phyloP scores from a whole-genome alignment of 1,140 invertebrate species.

The Drosophila nikananu region DNA sequence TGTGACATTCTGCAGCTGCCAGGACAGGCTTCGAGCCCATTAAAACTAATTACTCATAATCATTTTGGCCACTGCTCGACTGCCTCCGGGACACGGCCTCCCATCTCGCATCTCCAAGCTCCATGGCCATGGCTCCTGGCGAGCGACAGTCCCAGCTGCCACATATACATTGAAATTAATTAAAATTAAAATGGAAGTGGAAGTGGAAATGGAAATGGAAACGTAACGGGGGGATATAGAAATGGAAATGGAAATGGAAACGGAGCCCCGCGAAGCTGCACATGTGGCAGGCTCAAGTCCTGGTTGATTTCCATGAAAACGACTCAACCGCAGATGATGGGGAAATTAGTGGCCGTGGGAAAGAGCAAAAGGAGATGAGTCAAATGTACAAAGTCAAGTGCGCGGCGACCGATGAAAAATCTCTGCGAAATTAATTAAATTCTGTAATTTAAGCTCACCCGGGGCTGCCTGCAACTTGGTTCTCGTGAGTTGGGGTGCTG shows the following conservation, averaged over 20 bases:
- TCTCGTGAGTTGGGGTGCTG: background rate
- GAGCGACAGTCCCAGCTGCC: conserved; percentile 47
- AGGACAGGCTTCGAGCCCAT: conserved; percentile 51
- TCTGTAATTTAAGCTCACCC: conserved; percentile 63
- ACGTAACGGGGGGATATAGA: conserved; percentile 14
- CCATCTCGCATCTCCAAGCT: background rate
- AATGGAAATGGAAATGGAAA: conserved; percentile 34
- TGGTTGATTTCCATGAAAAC: conserved; percentile 38
- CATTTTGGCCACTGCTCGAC: conserved; percentile 51
- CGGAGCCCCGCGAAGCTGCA: conserved; percentile 25
- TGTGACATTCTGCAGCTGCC: conserved; percentile 36
- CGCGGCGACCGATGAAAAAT: conserved; percentile 61
- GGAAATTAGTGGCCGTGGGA: conserved; percentile 58
- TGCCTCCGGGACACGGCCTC: conserved; percentile 13
- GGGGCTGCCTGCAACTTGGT: background rate
- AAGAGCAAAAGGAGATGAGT: conserved; percentile 39
- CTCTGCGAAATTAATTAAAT: conserved; percentile 74
- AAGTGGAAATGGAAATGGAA: conserved; percentile 21
- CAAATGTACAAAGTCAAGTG: conserved; percentile 66
- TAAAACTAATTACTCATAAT: conserved; percentile 67
- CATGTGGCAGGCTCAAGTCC: conserved; percentile 47
- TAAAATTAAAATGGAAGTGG: conserved; percentile 65
- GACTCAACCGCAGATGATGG: conserved; percentile 58
- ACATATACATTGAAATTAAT: conserved; percentile 71
- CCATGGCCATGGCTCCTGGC: conserved; percentile 9